Base-by-base conservation (phyloP, 2,888 invertebrate genomes). In the Leptopterna dolabrata region DNA sequence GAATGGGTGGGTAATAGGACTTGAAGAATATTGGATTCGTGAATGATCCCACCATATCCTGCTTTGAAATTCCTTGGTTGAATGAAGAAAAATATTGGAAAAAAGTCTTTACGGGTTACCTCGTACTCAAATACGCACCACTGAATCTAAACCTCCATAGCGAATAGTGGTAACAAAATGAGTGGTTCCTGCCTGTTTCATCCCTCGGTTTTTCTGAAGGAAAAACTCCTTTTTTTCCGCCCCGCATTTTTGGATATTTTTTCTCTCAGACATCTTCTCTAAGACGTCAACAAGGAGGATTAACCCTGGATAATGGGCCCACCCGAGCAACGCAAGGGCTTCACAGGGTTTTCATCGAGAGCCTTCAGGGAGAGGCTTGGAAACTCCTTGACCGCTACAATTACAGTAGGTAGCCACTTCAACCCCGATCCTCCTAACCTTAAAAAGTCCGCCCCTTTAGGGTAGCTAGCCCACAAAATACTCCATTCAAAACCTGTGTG, bases 251-350 rank as follows among this genome's bases (percentile, higher is more conserved):
- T 81, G 36, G 78, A n/a, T 24, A 0, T 45, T 45, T 45, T 78
- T 78, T 19, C 4, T 24, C 16, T 3, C 6, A 30, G 30, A 30
- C 13, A 80, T 80, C 36, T 81, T 29, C 36, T 27, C 83, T 24
- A 83, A 63, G 83, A 83, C 83, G 83, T 83, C 83, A 83, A 83
- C 83, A 71, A 83, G 70, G 83, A 41, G 83, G 83, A 83, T 83
- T 83, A 83, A 41, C 63, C 41, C 63, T 13, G 43, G 16, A 83
- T 29, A 83, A 83, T 47, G n/a, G 83, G 71, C 19, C 24, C 55
- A 43, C 71, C 71, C 70, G 19, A 83, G 83, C 70, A 81, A 27
- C 9, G 45, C 27, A n/a, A 41, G 36, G 30, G 41, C 78, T 16
- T 14, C 63, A n/a, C 45, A 78, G 19, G 78, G 41, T 78, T 43